These are phyloP conservation scores for Mylabris phalerata DNA, from an alignment of 1,140 invertebrate genomes.

Conservation along the genomic window DNA sequence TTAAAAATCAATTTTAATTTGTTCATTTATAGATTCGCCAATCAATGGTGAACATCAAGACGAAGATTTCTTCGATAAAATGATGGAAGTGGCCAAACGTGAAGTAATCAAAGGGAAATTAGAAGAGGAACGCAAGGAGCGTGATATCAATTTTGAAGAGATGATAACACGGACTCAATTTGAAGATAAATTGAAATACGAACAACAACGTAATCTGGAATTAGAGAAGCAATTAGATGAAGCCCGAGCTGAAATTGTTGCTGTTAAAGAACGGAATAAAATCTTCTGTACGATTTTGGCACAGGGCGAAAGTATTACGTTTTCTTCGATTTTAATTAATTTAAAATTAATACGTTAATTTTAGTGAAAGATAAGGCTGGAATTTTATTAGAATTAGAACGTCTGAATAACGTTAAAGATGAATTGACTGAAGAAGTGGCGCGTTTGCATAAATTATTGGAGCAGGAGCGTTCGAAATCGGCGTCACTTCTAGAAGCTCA, in stretches of 20 bases:
- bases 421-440: slow-evolving; percentile 67
- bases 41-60: slow-evolving; percentile 16
- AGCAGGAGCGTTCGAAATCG: slow-evolving; percentile 69
- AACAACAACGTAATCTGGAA: slow-evolving; percentile 55
- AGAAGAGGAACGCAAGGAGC: slow-evolving; percentile 48
- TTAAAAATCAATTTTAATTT: too few relatives aligned
- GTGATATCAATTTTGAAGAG: slow-evolving; percentile 35
- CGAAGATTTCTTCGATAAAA: slow-evolving; percentile 58
- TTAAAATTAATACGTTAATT: slow-evolving; percentile 20
- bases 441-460: slow-evolving; percentile 61
- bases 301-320: slow-evolving; percentile 66
- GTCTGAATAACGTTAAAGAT: slow-evolving; percentile 60
- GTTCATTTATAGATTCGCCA: too few relatives aligned
- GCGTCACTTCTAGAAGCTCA: not conserved
- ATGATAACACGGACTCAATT: slow-evolving; percentile 32
- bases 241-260: slow-evolving; percentile 59
- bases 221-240: slow-evolving; percentile 55
- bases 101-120: slow-evolving; percentile 61
- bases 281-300: slow-evolving; percentile 68
- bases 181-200: slow-evolving; percentile 57
- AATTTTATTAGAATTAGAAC: slow-evolving; percentile 66
- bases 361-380: slow-evolving; percentile 73
- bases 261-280: slow-evolving; percentile 71
- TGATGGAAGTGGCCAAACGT: slow-evolving; percentile 57
- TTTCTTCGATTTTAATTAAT: slow-evolving; percentile 3